phyloP scores from a whole-genome alignment of 2,113 vertebrate genomes.

The Bettongia penicillata region DNA sequence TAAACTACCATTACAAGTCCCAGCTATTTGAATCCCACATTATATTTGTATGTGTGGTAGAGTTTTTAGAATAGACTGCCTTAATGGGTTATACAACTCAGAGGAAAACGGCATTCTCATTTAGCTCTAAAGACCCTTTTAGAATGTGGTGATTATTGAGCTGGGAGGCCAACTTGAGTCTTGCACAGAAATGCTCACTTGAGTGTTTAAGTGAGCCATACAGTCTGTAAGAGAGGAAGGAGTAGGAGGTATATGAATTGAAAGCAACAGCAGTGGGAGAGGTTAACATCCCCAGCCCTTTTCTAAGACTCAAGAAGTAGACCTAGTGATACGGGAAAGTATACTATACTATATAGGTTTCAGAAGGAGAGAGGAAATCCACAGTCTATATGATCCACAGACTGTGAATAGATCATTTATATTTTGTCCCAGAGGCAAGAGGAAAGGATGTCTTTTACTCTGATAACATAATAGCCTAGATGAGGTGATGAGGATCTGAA shows the following conservation, averaged over 20 bases:
- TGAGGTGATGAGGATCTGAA: not conserved
- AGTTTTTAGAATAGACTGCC: not conserved
- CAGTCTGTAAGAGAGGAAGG: too few species aligned
- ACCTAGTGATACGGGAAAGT: not conserved
- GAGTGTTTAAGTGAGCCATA: not conserved
- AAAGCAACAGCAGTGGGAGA: not conserved
- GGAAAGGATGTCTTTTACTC: not conserved
- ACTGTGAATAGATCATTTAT: not conserved
- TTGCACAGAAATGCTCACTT: not conserved
- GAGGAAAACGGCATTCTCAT: not conserved
- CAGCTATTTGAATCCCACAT: not conserved
- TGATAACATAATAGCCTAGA: not conserved
- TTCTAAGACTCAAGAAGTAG: not conserved
- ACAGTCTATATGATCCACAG: not conserved
- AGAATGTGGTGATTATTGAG: not conserved
- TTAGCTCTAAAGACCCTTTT: not conserved
- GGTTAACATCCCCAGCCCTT: not conserved
- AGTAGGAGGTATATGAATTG: not conserved
- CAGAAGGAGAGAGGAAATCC: not conserved
- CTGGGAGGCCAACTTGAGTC: not conserved
- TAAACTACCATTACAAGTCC: not conserved
- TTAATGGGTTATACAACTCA: not conserved
- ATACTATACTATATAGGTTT: not conserved
- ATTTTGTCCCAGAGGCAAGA: not conserved
- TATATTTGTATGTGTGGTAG: not conserved